phyloP scores from a whole-genome alignment of 2,797 vertebrate genomes.

The Brachyalestes nurse region DNA sequence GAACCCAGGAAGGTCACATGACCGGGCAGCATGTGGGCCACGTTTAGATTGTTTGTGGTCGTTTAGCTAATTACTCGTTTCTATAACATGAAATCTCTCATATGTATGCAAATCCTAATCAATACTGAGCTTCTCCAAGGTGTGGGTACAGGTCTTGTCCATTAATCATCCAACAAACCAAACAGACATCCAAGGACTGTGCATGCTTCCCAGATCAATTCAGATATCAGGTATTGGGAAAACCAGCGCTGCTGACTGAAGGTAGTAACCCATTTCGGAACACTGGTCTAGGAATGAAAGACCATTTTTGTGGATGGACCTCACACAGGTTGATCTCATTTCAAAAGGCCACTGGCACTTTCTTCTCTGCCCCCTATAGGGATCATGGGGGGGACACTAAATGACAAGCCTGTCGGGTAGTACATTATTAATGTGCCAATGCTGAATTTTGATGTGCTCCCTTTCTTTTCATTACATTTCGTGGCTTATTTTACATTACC shows the following conservation, averaged over 20 bases:
- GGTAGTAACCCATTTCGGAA: constrained; percentile 17
- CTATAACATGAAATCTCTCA: neutral
- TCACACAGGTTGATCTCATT: constrained; percentile 50
- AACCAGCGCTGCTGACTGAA: neutral
- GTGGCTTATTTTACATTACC: constrained; percentile 45
- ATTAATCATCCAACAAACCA: neutral
- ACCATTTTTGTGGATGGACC: constrained; percentile 37
- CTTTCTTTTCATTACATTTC: constrained; percentile 26
- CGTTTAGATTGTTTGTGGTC: constrained; percentile 27
- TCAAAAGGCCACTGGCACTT: constrained; percentile 54
- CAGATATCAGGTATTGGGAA: neutral
- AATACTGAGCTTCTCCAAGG: neutral
- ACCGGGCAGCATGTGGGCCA: constrained; percentile 37
- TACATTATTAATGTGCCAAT: constrained; percentile 60
- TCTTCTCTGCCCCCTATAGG: constrained; percentile 49
- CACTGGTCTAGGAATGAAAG: constrained; percentile 37
- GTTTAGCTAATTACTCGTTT: neutral
- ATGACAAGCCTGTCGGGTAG: constrained; percentile 57
- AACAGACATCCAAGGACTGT: neutral
- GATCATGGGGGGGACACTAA: constrained; percentile 54
- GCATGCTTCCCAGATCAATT: neutral
- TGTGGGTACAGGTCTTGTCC: no score
- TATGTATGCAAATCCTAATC: neutral
- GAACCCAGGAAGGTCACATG: constrained; percentile 34
- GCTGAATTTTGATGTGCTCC: constrained; percentile 33